Conservation (phyloP, 2,113 vertebrate genomes). For the Coryphaenoides rupestris region DNA sequence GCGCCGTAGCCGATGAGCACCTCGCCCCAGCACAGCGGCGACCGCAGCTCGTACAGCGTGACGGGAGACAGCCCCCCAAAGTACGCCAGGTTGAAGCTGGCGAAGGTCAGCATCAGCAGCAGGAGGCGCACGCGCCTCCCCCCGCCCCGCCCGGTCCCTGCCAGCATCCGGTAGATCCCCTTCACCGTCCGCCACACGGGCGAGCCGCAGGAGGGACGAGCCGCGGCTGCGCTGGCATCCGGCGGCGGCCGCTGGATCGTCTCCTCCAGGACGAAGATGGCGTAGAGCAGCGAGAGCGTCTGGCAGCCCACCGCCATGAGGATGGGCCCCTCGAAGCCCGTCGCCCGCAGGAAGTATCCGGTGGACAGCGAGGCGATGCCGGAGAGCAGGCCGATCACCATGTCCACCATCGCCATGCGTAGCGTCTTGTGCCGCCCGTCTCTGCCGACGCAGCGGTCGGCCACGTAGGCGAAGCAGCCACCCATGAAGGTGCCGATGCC, state of each 20-base stretch:
- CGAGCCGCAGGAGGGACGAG: not conserved
- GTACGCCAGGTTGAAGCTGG: constrained; percentile 72
- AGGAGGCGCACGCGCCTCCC: constrained; percentile 65
- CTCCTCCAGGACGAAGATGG: constrained; percentile 81
- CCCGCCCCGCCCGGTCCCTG: constrained; percentile 56
- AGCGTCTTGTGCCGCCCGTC: constrained; percentile 80
- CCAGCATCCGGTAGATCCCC: constrained; percentile 80
- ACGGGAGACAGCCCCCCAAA: constrained; percentile 74
- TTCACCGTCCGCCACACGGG: constrained; percentile 65
- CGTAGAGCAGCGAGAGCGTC: constrained; percentile 76
- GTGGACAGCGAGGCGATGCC: constrained; percentile 82
- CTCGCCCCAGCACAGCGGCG: constrained; percentile 92
- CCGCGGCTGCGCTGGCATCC: not conserved
- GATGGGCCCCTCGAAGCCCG: constrained; percentile 88
- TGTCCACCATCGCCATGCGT: constrained; percentile 87
- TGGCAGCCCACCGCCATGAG: constrained; percentile 66
- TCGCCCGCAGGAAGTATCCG: constrained; percentile 82
- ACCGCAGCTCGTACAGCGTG: constrained; percentile 85
- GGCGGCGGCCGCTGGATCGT: constrained; percentile 49
- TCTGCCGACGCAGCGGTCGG: constrained; percentile 80
- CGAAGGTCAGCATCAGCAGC: constrained; percentile 78
- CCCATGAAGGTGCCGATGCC: constrained; percentile 84
- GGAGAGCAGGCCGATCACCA: constrained; percentile 83
- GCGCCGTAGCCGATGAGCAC: constrained; percentile 90
- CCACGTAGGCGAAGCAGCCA: constrained; percentile 87